A percentile compares a stretch with the other conserved stretches of the same genome.
phyloP scores from a whole-genome alignment of 2,888 invertebrate genomes.

The Zygogramma bicolorata region DNA sequence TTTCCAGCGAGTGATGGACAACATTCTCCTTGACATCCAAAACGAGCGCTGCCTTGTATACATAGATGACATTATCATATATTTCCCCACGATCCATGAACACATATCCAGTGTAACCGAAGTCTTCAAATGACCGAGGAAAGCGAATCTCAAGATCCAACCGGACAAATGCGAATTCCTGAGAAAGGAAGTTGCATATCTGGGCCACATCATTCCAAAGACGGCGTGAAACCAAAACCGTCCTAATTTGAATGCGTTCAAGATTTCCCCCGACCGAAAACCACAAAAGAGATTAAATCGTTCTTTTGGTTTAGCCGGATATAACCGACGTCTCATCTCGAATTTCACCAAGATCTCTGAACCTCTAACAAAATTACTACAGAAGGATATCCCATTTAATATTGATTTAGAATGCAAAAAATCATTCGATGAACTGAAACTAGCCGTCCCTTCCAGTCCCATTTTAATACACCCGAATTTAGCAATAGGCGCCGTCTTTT shows the following conservation, averaged over 20 bases:
- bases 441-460: not conserved
- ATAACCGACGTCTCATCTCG: conserved; percentile 37
- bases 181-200: conserved; percentile 40
- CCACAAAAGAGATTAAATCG: conserved; percentile 41
- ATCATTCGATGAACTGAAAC: conserved; percentile 45
- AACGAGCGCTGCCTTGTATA: no score
- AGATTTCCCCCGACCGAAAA: conserved; percentile 33
- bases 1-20: no score
- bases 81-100: no score
- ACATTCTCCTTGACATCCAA: no score
- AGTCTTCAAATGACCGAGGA: conserved; percentile 37
- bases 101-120: no score
- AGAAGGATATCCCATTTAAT: conserved; percentile 32
- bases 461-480: no score
- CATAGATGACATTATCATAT: not conserved
- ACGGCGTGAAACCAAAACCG: conserved; percentile 41
- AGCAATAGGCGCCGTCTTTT: no score
- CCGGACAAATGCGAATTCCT: conserved; percentile 44
- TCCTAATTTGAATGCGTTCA: conserved; percentile 31
- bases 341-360: conserved; percentile 40
- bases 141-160: conserved; percentile 40
- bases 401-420: conserved; percentile 23
- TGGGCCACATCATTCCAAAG: conserved; percentile 42
- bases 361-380: conserved; percentile 42
- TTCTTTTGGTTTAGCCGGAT: conserved; percentile 44